phyloP scores from a whole-genome alignment of 2,888 invertebrate genomes.

The Aporophyla nigra region DNA sequence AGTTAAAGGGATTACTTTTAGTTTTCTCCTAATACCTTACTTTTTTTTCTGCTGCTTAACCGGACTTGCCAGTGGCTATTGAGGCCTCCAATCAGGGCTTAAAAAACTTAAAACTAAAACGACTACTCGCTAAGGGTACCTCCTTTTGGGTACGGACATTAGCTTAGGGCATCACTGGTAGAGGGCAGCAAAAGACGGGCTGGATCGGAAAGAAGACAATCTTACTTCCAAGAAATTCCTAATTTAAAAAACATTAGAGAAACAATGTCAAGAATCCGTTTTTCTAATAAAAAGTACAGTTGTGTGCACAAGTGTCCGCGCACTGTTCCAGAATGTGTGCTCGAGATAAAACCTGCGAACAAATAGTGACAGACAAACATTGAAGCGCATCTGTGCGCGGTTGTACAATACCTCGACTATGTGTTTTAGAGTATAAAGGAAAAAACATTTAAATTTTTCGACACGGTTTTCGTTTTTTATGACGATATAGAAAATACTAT shows the following conservation, averaged over 20 bases:
- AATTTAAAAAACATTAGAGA: not conserved
- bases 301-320: constrained; percentile 59
- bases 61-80: too few relatives aligned
- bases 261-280: constrained; percentile 8
- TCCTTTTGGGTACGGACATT: too few relatives aligned
- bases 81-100: too few relatives aligned
- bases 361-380: constrained; percentile 56
- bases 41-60: too few relatives aligned
- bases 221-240: not conserved
- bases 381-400: constrained; percentile 53
- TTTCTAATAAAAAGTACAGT: constrained; percentile 41
- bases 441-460: not conserved
- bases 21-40: too few relatives aligned
- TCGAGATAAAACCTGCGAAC: constrained; percentile 54
- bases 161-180: too few relatives aligned
- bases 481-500: not conserved
- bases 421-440: constrained; percentile 19
- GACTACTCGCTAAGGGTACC: too few relatives aligned
- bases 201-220: not conserved
- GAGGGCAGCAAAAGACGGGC: too few relatives aligned
- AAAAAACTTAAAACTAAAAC: too few relatives aligned
- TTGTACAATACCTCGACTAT: constrained; percentile 39
- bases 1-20: too few relatives aligned
- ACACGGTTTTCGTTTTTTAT: constrained; percentile 6
- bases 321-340: constrained; percentile 47